Evolutionary conservation across 1,140 invertebrate genomes (phyloP), one percentile per base, ranked within the genome.

Genomic region (Helicoverpa zea): DNA sequence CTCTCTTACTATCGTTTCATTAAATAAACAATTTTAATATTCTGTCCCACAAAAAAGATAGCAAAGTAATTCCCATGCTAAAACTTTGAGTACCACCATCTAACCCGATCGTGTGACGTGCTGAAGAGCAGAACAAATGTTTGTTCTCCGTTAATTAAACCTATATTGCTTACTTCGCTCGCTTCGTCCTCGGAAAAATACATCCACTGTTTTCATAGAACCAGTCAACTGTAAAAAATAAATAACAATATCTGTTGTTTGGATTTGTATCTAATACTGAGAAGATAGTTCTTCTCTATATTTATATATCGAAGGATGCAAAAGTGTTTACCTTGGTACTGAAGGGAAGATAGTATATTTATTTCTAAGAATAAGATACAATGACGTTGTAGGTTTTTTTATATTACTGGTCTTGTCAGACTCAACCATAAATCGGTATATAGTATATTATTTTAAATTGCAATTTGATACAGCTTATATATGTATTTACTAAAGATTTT

Each of bases 91-190:
- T 23, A 66, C 75, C 75, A 18, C 75, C 30, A 51, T 18, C 18
- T 43, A 64, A 64, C 75, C 75, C 75, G 61, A 77, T 54, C 61
- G 75, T 61, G 58, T 81, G 54, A 76, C 61, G 75, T 77, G 30
- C 72, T 72, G 66, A 77, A 84, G 83, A 82, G 82, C 81, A 77
- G 58, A 29, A 79, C 84, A 85, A 89, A 89, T 86, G 77, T 86
- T 87, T 86, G 80, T 66, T n/a, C 76, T 54, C 58, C 81, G 78
- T 84, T 86, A 89, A 89, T 89, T 86, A 87, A 87, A 84, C 79
- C 81, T 82, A 87, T 87, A 89, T 89, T 89, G 81, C 84, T 76
- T 77, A 77, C 75, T 77, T 66, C 49, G 61, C 52, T 12, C 61
- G 43, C 12, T n/a, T 18, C 66, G 30, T 63, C 30, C 7, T 51